Percentiles rank a stretch among this genome's conserved stretches.
Conservation (phyloP, 2,113 vertebrate genomes). For the Agelaius phoeniceus region DNA sequence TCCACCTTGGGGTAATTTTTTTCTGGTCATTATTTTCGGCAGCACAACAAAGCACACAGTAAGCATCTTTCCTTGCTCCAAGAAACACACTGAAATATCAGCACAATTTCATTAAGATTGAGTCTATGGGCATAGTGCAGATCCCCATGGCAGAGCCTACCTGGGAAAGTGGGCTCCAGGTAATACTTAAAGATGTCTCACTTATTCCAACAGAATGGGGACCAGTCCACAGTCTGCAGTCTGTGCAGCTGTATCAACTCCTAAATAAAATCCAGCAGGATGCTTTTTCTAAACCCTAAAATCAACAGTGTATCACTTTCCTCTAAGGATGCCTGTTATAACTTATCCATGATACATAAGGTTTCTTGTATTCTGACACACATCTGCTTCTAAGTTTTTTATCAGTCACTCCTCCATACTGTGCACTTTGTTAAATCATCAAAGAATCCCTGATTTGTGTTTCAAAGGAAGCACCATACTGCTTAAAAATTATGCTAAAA, state of each 20-base stretch:
- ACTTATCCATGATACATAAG: background rate
- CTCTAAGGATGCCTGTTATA: background rate
- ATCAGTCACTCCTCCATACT: slow-evolving; percentile 19
- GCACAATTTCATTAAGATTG: background rate
- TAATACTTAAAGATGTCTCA: background rate
- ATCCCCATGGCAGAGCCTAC: background rate
- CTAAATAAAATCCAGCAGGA: slow-evolving; percentile 1
- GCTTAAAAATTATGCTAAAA: slow-evolving; percentile 38
- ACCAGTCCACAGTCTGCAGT: background rate
- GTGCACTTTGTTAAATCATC: background rate
- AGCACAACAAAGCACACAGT: background rate
- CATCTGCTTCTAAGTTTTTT: slow-evolving; percentile 42
- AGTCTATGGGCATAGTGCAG: background rate
- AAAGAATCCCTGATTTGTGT: slow-evolving; percentile 25
- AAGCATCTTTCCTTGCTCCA: background rate
- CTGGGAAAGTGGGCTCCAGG: background rate
- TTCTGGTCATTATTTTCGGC: background rate
- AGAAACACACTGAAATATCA: background rate
- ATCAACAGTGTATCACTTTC: background rate
- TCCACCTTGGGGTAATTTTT: background rate
- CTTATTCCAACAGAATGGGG: background rate
- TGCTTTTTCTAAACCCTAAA: background rate
- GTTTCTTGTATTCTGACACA: background rate
- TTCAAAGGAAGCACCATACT: slow-evolving; percentile 54
- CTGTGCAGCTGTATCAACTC: background rate